Evolutionary conservation across 1,140 invertebrate species (phyloP).

Genomic region (Globodera rostochiensis): DNA sequence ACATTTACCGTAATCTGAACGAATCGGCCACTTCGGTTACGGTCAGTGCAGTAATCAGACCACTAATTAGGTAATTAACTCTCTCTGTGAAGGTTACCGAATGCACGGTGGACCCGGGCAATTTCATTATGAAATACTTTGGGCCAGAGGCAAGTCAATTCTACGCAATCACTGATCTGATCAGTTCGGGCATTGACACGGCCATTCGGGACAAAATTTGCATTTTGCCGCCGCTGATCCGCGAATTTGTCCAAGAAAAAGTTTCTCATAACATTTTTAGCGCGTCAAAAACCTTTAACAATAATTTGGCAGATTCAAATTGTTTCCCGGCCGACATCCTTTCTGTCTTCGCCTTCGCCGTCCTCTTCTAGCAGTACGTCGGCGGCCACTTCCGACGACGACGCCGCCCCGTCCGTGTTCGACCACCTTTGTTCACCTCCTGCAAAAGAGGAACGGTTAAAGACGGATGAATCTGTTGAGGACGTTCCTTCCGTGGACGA

Average conservation of each 20-base stretch:
- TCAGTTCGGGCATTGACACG: constrained; percentile 44
- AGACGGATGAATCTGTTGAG: neutral
- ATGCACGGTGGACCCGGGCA: constrained; percentile 48
- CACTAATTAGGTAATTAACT: neutral
- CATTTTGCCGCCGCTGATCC: constrained; percentile 47
- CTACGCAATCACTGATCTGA: constrained; percentile 48
- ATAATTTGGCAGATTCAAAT: constrained; percentile 4
- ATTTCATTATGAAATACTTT: constrained; percentile 45
- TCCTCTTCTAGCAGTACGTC: neutral
- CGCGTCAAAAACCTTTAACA: neutral
- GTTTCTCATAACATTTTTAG: constrained; percentile 7
- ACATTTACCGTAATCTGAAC: constrained; percentile 39
- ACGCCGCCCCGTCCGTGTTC: constrained; percentile 20
- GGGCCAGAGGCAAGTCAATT: constrained; percentile 48
- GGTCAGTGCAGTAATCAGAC: constrained; percentile 18
- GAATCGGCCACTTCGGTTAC: constrained; percentile 41
- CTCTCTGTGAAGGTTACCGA: constrained; percentile 42
- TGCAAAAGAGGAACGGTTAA: neutral
- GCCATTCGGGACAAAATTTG: constrained; percentile 56
- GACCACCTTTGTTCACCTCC: constrained; percentile 44
- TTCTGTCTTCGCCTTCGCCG: neutral
- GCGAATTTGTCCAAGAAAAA: constrained; percentile 49
- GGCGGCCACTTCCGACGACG: neutral
- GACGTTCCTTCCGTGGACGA: constrained; percentile 21
- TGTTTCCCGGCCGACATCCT: neutral